Evolutionary conservation across 2,113 vertebrate genomes (phyloP), one percentile per base, ranked within the genome.

Genomic region (Eolophus roseicapilla): DNA sequence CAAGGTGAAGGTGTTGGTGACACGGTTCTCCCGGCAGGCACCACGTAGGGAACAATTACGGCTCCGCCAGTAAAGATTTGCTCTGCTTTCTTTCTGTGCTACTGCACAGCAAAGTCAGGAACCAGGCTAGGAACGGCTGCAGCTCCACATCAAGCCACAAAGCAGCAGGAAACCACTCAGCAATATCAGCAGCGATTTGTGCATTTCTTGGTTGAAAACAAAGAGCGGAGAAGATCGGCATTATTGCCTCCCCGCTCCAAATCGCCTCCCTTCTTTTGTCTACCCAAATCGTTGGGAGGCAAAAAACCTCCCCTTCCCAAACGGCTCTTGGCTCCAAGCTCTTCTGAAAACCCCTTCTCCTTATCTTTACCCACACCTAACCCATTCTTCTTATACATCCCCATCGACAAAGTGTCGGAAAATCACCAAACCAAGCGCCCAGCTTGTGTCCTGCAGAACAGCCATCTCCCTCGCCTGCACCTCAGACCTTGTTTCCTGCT

Each of bases 81-180:
- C 71, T 79, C 7, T 25, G 43, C 27, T 55, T 60, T 46, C 9
- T 21, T 21, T n/a, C 4, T 50, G 23, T 23, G 52, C 87, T 78
- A 50, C 35, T 5, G 25, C 52, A 13, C 41, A 2, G 27, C 31
- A 0, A 86, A 94, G 89, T 71, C 77, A 39, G 90, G 91, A 90
- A 78, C 92, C 73, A 35, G 69, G 68, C 88, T 47, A 8, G 2
- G 91, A 86, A 74, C 0, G 59, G 69, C 90, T 80, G 92, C 77
- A 73, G 93, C 89, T 96, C 91, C 93, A 87, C 81, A 96, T 50
- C 65, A 52, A 97, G 81, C n/a, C 91, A 65, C 90, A 92, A 3
- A 96, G 86, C 90, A 96, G 95, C 91, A 94, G 95, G 96, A 91
- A 96, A 96, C 82, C 95, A 92, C 91, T 94, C 96, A 91, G 96